Conservation (phyloP, 1,140 invertebrate species). For the Latrodectus geometricus region DNA sequence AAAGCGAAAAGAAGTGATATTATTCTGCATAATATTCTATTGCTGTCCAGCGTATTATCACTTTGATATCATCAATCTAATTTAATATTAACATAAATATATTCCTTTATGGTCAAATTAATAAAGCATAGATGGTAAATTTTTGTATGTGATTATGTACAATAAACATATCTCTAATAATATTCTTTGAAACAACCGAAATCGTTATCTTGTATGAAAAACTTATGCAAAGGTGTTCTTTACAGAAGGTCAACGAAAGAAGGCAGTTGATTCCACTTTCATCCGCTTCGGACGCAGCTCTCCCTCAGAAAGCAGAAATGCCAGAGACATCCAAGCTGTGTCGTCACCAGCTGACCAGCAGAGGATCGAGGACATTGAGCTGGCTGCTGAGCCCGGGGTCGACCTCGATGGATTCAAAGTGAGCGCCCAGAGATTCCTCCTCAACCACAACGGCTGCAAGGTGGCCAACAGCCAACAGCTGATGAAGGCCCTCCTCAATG, state of each 20-base stretch:
- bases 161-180: too few relatives aligned
- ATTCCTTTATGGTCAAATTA: too few relatives aligned
- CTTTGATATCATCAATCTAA: too few relatives aligned
- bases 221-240: not conserved
- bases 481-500: conserved; percentile 29
- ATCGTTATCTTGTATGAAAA: too few relatives aligned
- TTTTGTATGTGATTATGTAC: too few relatives aligned
- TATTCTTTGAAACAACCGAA: too few relatives aligned
- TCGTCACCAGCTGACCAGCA: not conserved
- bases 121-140: too few relatives aligned
- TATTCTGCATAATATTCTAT: too few relatives aligned
- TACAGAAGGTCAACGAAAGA: conserved; percentile 44
- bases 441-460: conserved; percentile 37
- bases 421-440: conserved; percentile 1
- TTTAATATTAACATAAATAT: too few relatives aligned
- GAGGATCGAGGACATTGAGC: not conserved
- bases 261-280: conserved; percentile 54
- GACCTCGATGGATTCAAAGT: not conserved
- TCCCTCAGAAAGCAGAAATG: not conserved
- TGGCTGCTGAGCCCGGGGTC: not conserved
- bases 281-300: conserved; percentile 48
- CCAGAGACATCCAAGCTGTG: not conserved
- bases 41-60: too few relatives aligned
- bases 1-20: too few relatives aligned
- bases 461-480: conserved; percentile 13